Evolutionary conservation across 2,113 vertebrate genomes (phyloP).

Genomic region (Bubo bubo): DNA sequence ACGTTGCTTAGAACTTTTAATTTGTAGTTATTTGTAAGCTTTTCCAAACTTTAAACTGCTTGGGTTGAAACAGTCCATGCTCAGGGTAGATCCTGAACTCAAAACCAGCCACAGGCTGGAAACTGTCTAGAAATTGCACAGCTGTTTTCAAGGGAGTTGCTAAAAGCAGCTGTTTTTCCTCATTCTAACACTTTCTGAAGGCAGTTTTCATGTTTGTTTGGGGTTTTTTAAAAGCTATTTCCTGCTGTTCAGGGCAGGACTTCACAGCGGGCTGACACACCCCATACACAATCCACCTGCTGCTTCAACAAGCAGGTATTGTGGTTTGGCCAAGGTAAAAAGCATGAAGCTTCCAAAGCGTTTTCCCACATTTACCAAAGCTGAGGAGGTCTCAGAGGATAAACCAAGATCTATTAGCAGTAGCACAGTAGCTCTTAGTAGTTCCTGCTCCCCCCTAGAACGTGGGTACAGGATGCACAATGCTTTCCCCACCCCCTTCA

Average conservation of each 20-base stretch:
- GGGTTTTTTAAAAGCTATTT: not conserved
- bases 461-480: not conserved
- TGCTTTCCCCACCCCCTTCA: not conserved
- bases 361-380: not conserved
- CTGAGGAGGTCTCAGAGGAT: not conserved
- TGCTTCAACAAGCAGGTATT: not conserved
- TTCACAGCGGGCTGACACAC: not conserved
- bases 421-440: not conserved
- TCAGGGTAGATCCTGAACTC: not conserved
- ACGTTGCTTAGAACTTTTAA: not conserved
- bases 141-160: not conserved
- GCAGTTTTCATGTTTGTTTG: not conserved
- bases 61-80: not conserved
- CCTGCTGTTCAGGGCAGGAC: not conserved
- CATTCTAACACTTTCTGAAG: not conserved
- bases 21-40: not conserved
- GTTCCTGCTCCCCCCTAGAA: not conserved
- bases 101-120: not conserved
- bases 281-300: not conserved
- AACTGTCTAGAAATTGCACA: not conserved
- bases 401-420: not conserved
- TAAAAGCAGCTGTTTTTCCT: not conserved
- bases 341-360: not conserved
- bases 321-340: not conserved
- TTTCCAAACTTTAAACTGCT: not conserved